Percentiles rank a stretch among this genome's conserved stretches.
Conservation (phyloP, 2,113 vertebrate species). For the Aegithalos caudatus region DNA sequence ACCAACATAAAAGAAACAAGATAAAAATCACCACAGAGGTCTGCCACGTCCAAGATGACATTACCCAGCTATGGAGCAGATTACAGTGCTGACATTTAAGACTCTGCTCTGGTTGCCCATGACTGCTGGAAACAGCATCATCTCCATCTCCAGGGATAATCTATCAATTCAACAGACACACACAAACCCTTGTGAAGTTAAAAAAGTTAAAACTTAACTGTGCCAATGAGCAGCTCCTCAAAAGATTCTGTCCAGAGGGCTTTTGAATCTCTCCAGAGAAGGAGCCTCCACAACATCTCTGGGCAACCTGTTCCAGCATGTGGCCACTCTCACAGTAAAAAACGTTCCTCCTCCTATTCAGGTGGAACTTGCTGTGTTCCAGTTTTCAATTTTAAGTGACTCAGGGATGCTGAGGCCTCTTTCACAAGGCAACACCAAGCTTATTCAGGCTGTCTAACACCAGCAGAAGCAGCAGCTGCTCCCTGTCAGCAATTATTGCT, state of each 20-base stretch:
- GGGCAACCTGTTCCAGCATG: no score
- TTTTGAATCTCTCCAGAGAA: not conserved
- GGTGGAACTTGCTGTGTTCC: no score
- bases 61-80: not conserved
- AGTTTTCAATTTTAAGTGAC: not conserved
- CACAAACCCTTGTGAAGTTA: not conserved
- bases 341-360: not conserved
- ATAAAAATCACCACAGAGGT: not conserved
- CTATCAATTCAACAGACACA: not conserved
- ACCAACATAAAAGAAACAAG: not conserved
- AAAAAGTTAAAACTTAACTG: not conserved
- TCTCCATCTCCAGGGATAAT: not conserved
- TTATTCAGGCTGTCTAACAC: not conserved
- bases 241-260: not conserved
- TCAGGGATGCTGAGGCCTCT: not conserved
- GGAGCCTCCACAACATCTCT: not conserved
- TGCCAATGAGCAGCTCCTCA: not conserved
- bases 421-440: not conserved
- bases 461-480: conserved; percentile 14
- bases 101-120: not conserved
- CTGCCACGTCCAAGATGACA: not conserved
- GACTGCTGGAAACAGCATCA: not conserved
- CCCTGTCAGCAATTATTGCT: not conserved
- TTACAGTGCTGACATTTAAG: not conserved
- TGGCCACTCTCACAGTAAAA: no score